Percentiles rank a stretch among this genome's conserved stretches.
Conservation (phyloP, 2,113 vertebrate species). For the Larimichthys crocea region DNA sequence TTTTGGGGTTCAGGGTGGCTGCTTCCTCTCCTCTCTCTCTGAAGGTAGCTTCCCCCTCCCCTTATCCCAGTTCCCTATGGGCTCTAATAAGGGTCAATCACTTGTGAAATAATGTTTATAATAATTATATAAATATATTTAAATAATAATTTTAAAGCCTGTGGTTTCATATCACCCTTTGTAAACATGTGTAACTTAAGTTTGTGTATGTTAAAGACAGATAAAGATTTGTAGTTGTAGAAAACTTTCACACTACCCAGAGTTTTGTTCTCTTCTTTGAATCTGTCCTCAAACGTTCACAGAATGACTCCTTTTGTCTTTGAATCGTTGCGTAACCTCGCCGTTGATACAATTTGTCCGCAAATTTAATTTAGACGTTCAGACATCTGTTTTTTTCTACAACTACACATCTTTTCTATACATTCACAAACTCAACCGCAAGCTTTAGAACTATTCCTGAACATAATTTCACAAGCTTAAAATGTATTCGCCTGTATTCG, state of each 20-base stretch:
- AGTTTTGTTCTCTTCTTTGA: too few species aligned
- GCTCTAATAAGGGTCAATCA: slow-evolving; percentile 19
- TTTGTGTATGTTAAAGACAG: neutral
- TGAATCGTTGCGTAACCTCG: neutral
- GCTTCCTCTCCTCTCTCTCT: slow-evolving; percentile 87
- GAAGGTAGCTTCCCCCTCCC: slow-evolving; percentile 79
- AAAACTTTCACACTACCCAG: neutral
- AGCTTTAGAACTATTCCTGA: slow-evolving; percentile 4
- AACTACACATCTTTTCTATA: neutral
- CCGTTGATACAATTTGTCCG: neutral
- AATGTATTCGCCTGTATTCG: slow-evolving; percentile 28
- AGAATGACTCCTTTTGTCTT: neutral
- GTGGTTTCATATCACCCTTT: slow-evolving; percentile 16
- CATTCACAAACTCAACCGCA: neutral
- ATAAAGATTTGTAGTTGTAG: neutral
- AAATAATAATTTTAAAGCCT: neutral
- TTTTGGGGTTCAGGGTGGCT: slow-evolving; percentile 88
- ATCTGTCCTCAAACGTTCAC: neutral
- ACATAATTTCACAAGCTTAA: slow-evolving; percentile 22
- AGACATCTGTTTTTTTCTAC: neutral
- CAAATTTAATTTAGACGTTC: neutral
- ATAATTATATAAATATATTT: too few species aligned
- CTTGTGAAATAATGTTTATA: slow-evolving; percentile 13
- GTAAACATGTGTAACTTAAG: neutral
- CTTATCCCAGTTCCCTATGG: slow-evolving; percentile 21